Evolutionary conservation across 2,797 vertebrate species (phyloP), one percentile per base, ranked within the genome.

Genomic region (Peromyscus attwateri): DNA sequence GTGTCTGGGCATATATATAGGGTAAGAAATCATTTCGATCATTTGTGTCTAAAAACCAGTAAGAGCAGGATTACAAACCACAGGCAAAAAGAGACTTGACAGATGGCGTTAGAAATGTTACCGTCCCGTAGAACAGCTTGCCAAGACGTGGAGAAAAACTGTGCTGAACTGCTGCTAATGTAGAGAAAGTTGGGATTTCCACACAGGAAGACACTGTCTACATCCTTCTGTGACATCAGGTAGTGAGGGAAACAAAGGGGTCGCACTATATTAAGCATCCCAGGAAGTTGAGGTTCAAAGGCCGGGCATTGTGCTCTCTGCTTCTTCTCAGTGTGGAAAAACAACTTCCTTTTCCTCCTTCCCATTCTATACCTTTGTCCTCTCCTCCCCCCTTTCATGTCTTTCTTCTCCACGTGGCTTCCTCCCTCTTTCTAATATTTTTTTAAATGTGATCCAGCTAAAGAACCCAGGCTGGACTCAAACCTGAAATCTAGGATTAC

Each of bases 1-100:
- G 52, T 23, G 80, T 91, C 89, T 60, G 84, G 92, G 37, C 11
- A 87, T 34, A 66, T 29, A 81, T 10, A 49, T 3, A 87, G 70
- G 83, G 66, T 73, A 81, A 87, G 80, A 93, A 96, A 66, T 12
- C 27, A 92, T 31, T 34, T 57, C 37, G 57, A 34, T 37, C 57
- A 68, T 49, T 60, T 71, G 55, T 62, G 19, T 87, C 92, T 89
- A 93, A 96, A 60, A 93, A 94, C 80, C 27, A 94, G 27, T 55
- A 73, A 91, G 9, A 82, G 49, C 29, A 46, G 52, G 23, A 80
- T n/a, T 90, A 81, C 92, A 96, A 96, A 85, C 46, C 29, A 49
- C 21, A 55, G 75, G 49, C 90, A 95, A 90, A 93, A 87, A 57
- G 19, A 9, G 76, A 93, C 93, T 73, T 83, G 71, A 92, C 82